These are phyloP conservation scores for Brachionus calyciflorus DNA, from an alignment of 1,140 invertebrate genomes.

Conservation along the genomic window DNA sequence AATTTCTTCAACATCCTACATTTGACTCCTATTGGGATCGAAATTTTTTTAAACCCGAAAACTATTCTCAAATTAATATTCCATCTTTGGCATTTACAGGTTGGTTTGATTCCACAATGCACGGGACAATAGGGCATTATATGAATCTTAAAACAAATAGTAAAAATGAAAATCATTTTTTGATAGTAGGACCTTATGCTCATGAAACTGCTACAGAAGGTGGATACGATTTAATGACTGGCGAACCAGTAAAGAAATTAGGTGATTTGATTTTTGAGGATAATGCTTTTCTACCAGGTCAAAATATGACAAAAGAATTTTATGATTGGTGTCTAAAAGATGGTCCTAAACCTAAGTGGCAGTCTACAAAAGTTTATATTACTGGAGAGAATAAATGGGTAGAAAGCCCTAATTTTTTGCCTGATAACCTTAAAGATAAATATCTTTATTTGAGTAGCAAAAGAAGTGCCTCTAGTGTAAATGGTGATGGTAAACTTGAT, in stretches of 20 bases:
- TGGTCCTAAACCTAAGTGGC: background rate
- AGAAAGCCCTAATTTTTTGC: background rate
- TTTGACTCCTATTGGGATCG: background rate
- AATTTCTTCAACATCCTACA: conserved; percentile 4
- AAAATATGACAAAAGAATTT: conserved; percentile 35
- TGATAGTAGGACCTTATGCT: conserved; percentile 28
- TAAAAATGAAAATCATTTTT: background rate
- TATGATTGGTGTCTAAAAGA: conserved; percentile 44
- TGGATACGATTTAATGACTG: background rate
- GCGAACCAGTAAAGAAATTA: background rate
- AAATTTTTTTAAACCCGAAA: background rate
- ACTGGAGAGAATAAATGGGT: conserved; percentile 9
- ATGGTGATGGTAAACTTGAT: conserved; percentile 10
- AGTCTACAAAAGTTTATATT: background rate
- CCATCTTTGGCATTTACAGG: conserved; percentile 32
- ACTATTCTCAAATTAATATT: conserved; percentile 10
- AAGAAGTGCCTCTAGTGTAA: background rate
- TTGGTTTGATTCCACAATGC: conserved; percentile 6
- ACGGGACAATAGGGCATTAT: background rate
- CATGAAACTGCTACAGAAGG: conserved; percentile 22
- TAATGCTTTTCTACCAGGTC: conserved; percentile 17
- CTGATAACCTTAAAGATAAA: background rate
- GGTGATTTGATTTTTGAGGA: background rate
- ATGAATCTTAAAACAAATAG: background rate
- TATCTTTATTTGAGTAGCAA: background rate